Evolutionary conservation across 2,888 invertebrate species (phyloP), one percentile per base, ranked within the genome.

Genomic region (Epsilonema sp.): DNA sequence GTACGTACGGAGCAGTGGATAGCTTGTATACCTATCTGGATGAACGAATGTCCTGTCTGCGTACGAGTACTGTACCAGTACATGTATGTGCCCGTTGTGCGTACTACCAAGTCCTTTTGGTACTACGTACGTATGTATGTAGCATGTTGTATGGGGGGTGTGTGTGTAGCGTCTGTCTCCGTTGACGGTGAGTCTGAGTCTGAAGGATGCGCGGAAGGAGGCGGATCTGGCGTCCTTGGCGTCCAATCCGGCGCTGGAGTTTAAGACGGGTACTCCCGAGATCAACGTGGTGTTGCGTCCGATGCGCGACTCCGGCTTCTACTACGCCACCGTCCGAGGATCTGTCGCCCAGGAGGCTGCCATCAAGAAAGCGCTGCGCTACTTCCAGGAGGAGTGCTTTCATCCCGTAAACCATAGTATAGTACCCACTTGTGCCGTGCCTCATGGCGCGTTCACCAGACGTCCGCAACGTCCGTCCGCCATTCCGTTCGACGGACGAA

Each of bases 321-420:
- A 45, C 36, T 49, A 44, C 42, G 16, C 26, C 38, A 56, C 62
- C 22, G 59, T 67, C 24, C 54, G 65, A n/a, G 67, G 67, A 8
- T 61, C 65, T 1, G 65, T 65, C 40, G 58, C 54, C 54, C 62
- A 65, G 50, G 62, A 63, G 46, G 64, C 64, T 49, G 51, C 58
- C 3, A 63, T 66, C 16, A 64, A 62, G 46, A 62, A 66, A 49
- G 66, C 65, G 2, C 24, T 42, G 3, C 4, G 5, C 11, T 20
- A 22, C 4, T 20, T 47, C 2, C 42, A 42, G 37, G 36, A 26
- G 22, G 36, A 22, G 4, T 37, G 26, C 25, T 20, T 42, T 23
- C 20, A 36, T 4, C 26, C 26, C 25, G 47, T 47, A 42, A 4
- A n/a, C n/a, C n/a, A n/a, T n/a, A n/a, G n/a, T n/a, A n/a, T n/a